A percentile compares a stretch with the other conserved stretches of the same genome.
Conservation (phyloP, 2,888 invertebrate genomes). For the Alitta virens region DNA sequence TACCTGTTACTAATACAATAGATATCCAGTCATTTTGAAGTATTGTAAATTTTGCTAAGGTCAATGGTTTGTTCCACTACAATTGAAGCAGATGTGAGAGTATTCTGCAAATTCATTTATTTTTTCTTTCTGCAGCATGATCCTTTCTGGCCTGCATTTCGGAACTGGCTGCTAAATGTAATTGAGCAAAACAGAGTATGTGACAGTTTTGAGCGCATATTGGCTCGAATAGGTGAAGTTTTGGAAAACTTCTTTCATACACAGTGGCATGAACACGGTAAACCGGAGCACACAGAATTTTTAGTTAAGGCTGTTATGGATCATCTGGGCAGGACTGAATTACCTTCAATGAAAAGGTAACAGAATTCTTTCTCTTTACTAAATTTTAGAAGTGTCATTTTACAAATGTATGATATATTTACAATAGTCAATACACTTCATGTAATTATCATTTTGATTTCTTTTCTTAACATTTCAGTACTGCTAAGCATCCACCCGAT, state of each 20-base stretch:
- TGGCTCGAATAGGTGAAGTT: conserved; percentile 30
- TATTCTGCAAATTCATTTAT: neutral
- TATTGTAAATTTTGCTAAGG: too few species aligned
- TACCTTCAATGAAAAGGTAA: conserved; percentile 15
- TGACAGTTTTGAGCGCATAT: conserved; percentile 27
- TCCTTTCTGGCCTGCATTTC: conserved; percentile 30
- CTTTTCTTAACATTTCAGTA: neutral
- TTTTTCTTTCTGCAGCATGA: conserved; percentile 16
- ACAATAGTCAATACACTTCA: too few species aligned
- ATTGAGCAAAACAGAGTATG: conserved; percentile 33
- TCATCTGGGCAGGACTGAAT: conserved; percentile 21
- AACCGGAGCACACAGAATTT: conserved; percentile 21
- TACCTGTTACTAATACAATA: too few species aligned
- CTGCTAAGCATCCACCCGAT: neutral
- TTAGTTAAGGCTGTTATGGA: conserved; percentile 25
- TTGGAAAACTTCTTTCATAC: conserved; percentile 31
- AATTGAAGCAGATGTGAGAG: too few species aligned
- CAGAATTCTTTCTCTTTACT: neutral
- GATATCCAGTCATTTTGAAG: too few species aligned
- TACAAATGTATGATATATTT: too few species aligned
- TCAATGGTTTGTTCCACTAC: too few species aligned
- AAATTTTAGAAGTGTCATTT: too few species aligned
- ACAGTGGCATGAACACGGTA: conserved; percentile 34
- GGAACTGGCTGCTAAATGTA: conserved; percentile 35
- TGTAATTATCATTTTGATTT: neutral